A percentile compares a stretch with the other conserved stretches of the same genome.
These are phyloP conservation scores for Scaptomyza pallida DNA, from an alignment of 1,140 invertebrate species.

Conservation along the genomic window DNA sequence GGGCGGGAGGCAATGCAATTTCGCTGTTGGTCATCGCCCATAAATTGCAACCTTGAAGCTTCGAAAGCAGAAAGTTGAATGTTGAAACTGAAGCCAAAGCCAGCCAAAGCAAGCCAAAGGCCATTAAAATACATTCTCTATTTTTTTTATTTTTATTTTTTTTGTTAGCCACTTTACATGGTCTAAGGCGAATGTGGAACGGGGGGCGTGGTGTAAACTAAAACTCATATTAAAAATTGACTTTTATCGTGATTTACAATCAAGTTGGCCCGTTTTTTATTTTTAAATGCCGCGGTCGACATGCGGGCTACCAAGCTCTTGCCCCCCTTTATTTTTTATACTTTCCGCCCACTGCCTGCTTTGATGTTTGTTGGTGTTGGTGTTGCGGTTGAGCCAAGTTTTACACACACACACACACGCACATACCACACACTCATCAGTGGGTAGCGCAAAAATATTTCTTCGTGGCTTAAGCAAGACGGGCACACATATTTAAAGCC, in stretches of 20 bases:
- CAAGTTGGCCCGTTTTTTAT: slow-evolving; percentile 78
- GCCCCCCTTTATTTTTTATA: neutral
- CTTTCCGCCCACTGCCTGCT: neutral
- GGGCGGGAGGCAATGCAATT: slow-evolving; percentile 60
- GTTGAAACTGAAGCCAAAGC: slow-evolving; percentile 46
- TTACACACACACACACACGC: slow-evolving; percentile 23
- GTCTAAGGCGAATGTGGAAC: neutral
- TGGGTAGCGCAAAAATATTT: slow-evolving; percentile 63
- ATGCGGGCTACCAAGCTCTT: slow-evolving; percentile 58
- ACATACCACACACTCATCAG: slow-evolving; percentile 42
- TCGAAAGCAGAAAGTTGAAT: slow-evolving; percentile 16
- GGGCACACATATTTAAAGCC: slow-evolving; percentile 73
- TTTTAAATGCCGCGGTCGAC: slow-evolving; percentile 78
- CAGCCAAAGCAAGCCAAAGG: slow-evolving; percentile 51
- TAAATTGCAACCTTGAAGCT: slow-evolving; percentile 80
- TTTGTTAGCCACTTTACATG: slow-evolving; percentile 52
- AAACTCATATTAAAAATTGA: slow-evolving; percentile 82
- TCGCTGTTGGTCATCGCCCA: slow-evolving; percentile 72
- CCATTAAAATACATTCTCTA: slow-evolving; percentile 72
- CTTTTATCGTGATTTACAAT: slow-evolving; percentile 82
- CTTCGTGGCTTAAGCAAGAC: slow-evolving; percentile 76
- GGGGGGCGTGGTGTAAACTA: slow-evolving; percentile 58
- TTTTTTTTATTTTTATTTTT: slow-evolving; percentile 32
- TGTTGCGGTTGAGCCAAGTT: slow-evolving; percentile 52
- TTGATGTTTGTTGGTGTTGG: slow-evolving; percentile 54